Evolutionary conservation across 1,140 invertebrate genomes (phyloP), one percentile per base, ranked within the genome.

Genomic region (Drosophila kepulauana): DNA sequence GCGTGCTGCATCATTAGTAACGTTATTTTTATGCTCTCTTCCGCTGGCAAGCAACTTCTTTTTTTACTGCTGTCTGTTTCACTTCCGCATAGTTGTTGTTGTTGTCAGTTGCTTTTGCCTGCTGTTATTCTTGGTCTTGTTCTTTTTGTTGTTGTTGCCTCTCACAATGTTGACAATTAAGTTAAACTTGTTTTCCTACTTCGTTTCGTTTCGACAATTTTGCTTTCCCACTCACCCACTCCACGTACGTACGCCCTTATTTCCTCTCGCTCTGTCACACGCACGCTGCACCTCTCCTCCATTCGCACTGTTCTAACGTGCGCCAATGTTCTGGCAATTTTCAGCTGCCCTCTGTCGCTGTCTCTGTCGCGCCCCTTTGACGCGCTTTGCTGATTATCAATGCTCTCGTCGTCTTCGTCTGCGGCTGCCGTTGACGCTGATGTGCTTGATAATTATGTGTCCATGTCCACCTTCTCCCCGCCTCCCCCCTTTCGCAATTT

Each of bases 141-240:
- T 66, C 49, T 56, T 79, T 52, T 67, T 78, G 67, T 59, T 78
- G 75, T 70, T 69, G 64, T 16, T 71, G 69, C 79, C 46, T 69
- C 51, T 71, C 82, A 79, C 79, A 87, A 88, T 87, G 84, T 88
- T 87, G 84, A 87, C 84, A 87, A 87, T 87, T 87, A 87, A 87
- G 84, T 87, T 87, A 84, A 87, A 88, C 84, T 87, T 87, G 84
- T 84, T 87, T 87, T 87, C 80, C 68, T 89, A 80, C 84, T 87
- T 88, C 73, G 84, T 84, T 87, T 86, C 76, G 82, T 71, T 85
- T 87, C 63, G 73, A 74, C 82, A 88, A 82, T 86, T 87, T 61
- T 62, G 65, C 35, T 58, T 48, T 16, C 33, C 41, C 11, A 5
- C 16, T 8, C 11, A 20, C 5, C 15, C 35, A 15, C 35, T 38